Evolutionary conservation across 2,113 vertebrate species (phyloP).

Genomic region (Dinomys branickii): DNA sequence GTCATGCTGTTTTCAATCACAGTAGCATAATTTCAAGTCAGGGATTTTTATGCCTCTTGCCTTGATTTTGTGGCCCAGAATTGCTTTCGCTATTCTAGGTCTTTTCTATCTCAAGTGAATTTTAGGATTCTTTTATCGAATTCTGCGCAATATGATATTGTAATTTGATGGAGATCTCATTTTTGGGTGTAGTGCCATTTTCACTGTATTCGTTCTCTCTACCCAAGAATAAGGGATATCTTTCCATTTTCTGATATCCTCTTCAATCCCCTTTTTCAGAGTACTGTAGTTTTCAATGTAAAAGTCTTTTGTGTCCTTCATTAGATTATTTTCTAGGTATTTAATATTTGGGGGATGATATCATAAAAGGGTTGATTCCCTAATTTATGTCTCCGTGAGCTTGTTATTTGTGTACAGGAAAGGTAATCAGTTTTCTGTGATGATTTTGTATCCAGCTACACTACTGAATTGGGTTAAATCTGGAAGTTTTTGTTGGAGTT

Average conservation of each 20-base stretch:
- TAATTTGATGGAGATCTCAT: background rate
- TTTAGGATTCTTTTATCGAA: background rate
- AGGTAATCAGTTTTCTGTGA: background rate
- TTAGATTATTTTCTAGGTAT: background rate
- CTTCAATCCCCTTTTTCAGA: background rate
- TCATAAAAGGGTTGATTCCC: background rate
- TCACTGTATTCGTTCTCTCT: background rate
- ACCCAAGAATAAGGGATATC: background rate
- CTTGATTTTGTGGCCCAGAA: background rate
- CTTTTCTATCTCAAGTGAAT: background rate
- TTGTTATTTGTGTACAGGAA: background rate
- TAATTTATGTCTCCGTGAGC: background rate
- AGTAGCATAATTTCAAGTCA: background rate
- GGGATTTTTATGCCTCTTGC: background rate
- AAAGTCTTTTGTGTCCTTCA: background rate
- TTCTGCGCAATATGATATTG: background rate
- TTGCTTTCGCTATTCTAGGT: background rate
- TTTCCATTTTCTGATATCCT: background rate
- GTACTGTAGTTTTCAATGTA: background rate
- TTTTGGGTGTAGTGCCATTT: background rate
- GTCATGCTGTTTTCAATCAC: background rate
- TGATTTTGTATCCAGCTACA: background rate
- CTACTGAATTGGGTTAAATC: background rate
- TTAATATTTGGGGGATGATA: background rate
- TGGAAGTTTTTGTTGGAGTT: background rate